These are phyloP conservation scores for Akabosia matsudoensis DNA, from an alignment of 1,140 invertebrate genomes.

Conservation along the genomic window DNA sequence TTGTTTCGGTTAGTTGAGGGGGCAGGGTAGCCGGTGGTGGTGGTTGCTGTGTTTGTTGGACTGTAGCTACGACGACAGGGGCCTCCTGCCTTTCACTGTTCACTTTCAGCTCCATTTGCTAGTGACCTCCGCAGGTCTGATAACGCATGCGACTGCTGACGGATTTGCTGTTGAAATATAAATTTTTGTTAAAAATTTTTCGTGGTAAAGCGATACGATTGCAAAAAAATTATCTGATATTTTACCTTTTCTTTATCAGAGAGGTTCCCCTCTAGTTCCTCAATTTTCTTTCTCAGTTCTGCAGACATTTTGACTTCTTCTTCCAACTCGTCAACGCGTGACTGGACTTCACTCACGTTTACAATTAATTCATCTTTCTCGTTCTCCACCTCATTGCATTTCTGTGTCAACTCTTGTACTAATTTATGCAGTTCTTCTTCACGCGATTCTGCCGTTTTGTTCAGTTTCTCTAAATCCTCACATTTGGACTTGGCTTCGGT, in stretches of 20 bases:
- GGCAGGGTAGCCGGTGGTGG: neutral
- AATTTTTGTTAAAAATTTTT: neutral
- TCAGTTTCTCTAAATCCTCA: too few relatives aligned
- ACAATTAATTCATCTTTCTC: constrained; percentile 9
- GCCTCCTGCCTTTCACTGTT: neutral
- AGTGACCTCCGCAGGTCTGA: neutral
- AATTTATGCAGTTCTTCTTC: neutral
- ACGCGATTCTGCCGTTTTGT: too few relatives aligned
- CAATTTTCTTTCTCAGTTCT: neutral
- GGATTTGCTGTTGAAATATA: neutral
- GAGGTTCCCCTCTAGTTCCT: neutral
- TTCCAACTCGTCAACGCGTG: neutral
- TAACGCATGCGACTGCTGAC: constrained; percentile 1
- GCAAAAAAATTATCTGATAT: neutral
- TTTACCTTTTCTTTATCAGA: neutral
- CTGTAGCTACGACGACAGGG: too few relatives aligned
- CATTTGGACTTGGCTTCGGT: too few relatives aligned
- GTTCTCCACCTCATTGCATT: neutral
- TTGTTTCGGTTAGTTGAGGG: too few relatives aligned
- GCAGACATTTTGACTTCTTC: neutral
- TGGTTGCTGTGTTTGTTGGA: neutral
- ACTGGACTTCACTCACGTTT: neutral
- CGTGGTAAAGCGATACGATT: neutral
- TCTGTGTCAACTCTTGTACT: neutral
- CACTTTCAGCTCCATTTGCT: constrained; percentile 10